These are phyloP conservation scores for Tetragonisca angustula DNA, from an alignment of 2,888 invertebrate genomes.

Conservation along the genomic window DNA sequence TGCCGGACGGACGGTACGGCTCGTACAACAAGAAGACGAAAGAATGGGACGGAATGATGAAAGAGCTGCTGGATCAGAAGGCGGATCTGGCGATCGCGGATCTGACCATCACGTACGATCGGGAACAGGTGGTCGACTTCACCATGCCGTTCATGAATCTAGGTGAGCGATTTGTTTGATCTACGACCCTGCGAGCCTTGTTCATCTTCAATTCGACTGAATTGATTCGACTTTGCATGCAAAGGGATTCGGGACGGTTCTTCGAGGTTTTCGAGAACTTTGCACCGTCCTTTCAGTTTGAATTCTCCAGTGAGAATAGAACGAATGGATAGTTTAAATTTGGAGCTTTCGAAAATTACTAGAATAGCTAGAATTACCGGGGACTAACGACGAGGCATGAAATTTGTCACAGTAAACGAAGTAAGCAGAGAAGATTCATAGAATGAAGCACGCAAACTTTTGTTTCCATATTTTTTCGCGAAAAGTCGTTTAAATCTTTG, in stretches of 20 bases:
- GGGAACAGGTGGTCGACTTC: slow-evolving; percentile 93
- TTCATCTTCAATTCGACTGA: neutral
- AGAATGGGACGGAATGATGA: slow-evolving; percentile 97
- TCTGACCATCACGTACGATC: slow-evolving; percentile 97
- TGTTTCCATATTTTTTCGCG: no score
- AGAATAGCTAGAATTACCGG: no score
- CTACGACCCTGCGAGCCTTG: neutral
- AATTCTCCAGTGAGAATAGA: neutral
- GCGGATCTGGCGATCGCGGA: slow-evolving; percentile 98
- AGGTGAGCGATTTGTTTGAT: slow-evolving; percentile 84
- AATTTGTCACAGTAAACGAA: no score
- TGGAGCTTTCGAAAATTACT: no score
- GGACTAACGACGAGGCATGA: no score
- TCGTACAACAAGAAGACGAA: slow-evolving; percentile 92
- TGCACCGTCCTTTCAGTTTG: neutral
- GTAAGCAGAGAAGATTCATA: no score
- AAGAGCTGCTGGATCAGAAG: slow-evolving; percentile 93
- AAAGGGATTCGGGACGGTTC: neutral
- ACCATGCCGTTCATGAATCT: slow-evolving; percentile 98
- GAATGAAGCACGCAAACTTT: no score
- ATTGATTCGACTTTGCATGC: slow-evolving; percentile 26
- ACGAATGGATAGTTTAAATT: no score
- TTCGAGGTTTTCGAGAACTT: neutral
- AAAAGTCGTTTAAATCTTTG: no score
- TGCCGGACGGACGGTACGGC: slow-evolving; percentile 94